Conservation (phyloP, 2,888 invertebrate genomes). For the Holacanthella duospinosa region DNA sequence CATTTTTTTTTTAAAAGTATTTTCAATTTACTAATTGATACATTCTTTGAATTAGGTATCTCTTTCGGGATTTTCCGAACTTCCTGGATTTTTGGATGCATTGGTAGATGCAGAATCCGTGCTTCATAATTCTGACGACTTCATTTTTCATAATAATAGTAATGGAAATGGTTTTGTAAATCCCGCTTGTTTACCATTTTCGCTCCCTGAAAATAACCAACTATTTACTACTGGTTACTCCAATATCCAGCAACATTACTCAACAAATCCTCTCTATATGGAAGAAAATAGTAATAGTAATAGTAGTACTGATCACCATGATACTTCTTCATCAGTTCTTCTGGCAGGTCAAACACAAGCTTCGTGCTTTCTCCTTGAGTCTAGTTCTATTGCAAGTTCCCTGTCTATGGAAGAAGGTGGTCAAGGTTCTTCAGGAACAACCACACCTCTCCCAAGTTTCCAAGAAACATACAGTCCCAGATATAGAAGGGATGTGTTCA, state of each 20-base stretch:
- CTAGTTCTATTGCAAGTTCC: slow-evolving; percentile 32
- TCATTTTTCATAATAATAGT: slow-evolving; percentile 12
- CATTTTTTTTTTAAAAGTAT: too few relatives aligned
- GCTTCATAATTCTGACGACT: slow-evolving; percentile 35
- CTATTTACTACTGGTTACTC: slow-evolving; percentile 40
- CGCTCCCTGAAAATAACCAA: slow-evolving; percentile 23
- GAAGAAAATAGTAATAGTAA: slow-evolving; percentile 35
- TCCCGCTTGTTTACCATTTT: slow-evolving; percentile 47
- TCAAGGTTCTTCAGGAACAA: slow-evolving; percentile 1
- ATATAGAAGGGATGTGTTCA: slow-evolving; percentile 44
- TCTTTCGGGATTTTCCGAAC: slow-evolving; percentile 37
- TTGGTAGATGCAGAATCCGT: slow-evolving; percentile 37
- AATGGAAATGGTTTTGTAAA: neutral
- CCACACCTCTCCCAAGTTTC: slow-evolving; percentile 36
- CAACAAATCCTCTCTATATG: slow-evolving; percentile 35
- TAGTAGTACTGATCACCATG: slow-evolving; percentile 30
- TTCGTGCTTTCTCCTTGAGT: slow-evolving; percentile 34
- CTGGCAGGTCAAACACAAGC: neutral
- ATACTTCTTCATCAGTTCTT: neutral
- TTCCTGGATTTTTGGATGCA: slow-evolving; percentile 38
- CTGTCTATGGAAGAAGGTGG: slow-evolving; percentile 23
- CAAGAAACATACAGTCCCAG: slow-evolving; percentile 77
- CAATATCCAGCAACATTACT: slow-evolving; percentile 12
- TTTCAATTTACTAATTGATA: neutral
- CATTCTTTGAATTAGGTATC: slow-evolving; percentile 25